Conservation (phyloP, 2,113 vertebrate genomes). For the Centropus bengalensis region DNA sequence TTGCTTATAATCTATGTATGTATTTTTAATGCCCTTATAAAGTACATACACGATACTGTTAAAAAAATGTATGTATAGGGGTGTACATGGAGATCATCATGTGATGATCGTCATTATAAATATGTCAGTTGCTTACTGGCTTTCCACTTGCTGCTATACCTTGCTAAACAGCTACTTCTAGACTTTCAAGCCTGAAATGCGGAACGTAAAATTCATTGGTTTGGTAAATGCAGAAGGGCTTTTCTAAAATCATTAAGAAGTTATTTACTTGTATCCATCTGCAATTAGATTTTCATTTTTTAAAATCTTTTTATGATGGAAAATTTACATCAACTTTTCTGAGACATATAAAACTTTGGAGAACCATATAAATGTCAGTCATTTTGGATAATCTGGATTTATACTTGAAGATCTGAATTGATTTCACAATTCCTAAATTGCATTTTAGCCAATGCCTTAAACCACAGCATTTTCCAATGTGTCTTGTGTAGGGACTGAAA, state of each 20-base stretch:
- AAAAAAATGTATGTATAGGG: neutral
- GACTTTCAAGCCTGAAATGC: neutral
- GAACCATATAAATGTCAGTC: neutral
- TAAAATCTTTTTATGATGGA: neutral
- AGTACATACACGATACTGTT: neutral
- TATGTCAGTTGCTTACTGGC: neutral
- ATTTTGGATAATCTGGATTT: conserved; percentile 4
- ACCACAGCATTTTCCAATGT: neutral
- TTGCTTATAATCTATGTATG: too few relatives aligned
- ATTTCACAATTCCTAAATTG: neutral
- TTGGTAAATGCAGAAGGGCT: neutral
- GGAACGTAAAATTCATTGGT: neutral
- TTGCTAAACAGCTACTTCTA: neutral
- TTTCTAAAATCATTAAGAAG: neutral
- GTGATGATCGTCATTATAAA: neutral
- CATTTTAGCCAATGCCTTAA: neutral
- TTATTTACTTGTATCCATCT: neutral
- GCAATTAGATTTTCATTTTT: neutral
- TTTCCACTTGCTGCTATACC: neutral
- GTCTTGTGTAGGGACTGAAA: neutral
- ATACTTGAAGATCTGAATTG: neutral
- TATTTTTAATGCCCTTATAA: neutral
- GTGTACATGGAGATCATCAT: neutral
- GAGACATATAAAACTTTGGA: neutral
- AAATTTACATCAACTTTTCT: neutral